Evolutionary conservation across 2,888 invertebrate species (phyloP), one percentile per base, ranked within the genome.

Genomic region (Netelia virgata): DNA sequence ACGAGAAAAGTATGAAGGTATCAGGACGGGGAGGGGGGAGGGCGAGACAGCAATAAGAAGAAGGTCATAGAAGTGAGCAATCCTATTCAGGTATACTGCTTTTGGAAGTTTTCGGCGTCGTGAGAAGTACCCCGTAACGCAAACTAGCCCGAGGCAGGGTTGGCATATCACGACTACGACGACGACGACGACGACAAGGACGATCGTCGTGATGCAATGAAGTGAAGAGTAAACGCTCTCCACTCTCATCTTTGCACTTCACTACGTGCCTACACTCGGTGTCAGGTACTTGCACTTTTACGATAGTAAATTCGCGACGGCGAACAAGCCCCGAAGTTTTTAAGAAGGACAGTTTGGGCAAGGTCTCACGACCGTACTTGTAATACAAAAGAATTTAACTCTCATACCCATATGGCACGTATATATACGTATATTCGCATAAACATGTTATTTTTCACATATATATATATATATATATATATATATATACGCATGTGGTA

Each of bases 81-180:
- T 57, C 47, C 63, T 69, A 63, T 69, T 36, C 36, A 66, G 43
- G 63, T 41, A 16, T n/a, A 36, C 50, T 23, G 23, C 28, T 69
- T 77, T 69, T n/a, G 36, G 23, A 74, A 69, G 77, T 57, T 84
- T 80, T 69, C 18, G 47, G 41, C 63, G 23, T 68, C 69, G 72
- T 23, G 57, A 64, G 74, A 84, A 80, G 75, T 73, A 70, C 72
- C 66, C 74, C 63, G 78, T 80, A 80, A 70, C 43, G 70, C 63
- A 70, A 82, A 84, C 75, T 76, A 61, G 59, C 80, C 61, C 55
- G 55, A 73, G 80, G 84, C 53, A 28, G 11, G 20, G 55, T 57
- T 55, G 61, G 59, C 18, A 70, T 72, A 76, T 76, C 63, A 57
- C 61, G 63, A 57, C 55, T 61, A 64, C 68, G 20, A 76, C 66